Base-by-base conservation (phyloP, 2,888 invertebrate genomes). In the Psylliodes chrysocephalus region DNA sequence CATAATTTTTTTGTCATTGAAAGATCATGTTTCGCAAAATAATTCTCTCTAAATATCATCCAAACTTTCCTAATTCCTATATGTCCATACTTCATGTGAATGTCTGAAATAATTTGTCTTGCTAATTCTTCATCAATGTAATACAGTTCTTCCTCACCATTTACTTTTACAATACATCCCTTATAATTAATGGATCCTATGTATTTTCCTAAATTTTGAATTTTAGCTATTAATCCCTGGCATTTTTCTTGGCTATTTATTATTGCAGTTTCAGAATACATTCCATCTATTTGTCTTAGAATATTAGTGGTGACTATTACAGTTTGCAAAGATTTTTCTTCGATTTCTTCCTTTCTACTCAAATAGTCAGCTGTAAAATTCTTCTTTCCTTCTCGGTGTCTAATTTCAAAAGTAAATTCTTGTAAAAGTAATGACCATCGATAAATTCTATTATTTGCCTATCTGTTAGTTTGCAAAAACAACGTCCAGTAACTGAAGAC, bases 11-110 rank as follows among this genome's bases (percentile, higher is more conserved):
- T 57, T 5, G 14, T 22, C 1, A 47, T 6, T 0, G 7, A 18
- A 7, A 47, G 10, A 35, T 57, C 57, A n/a, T 35, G 17, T 47
- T 46, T 18, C 1, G 33, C 12, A 33, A 33, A 46, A 46, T 33
- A 56, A 46, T 56, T 56, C 19, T 57, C 49, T 22, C 57, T 33
- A 35, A 35, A 57, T 12, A 47, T n/a, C 10, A 47, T 1, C 33
- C 47, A 47, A n/a, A 17, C 38, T 14, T 35, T 56, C n/a, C n/a
- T n/a, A n/a, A n/a, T n/a, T n/a, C n/a, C n/a, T n/a, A n/a, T n/a
- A n/a, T n/a, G n/a, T n/a, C 30, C 46, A 33, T 44, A 46, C 33
- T 46, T 30, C 3, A 10, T 5, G 18, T 56, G 56, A 17, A 56
- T 6, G 6, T 56, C 33, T 5, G 15, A 5, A 10, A 42, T 12